Base-by-base conservation (phyloP, 2,888 invertebrate genomes). In the Drosophila nr. perissopoda region DNA sequence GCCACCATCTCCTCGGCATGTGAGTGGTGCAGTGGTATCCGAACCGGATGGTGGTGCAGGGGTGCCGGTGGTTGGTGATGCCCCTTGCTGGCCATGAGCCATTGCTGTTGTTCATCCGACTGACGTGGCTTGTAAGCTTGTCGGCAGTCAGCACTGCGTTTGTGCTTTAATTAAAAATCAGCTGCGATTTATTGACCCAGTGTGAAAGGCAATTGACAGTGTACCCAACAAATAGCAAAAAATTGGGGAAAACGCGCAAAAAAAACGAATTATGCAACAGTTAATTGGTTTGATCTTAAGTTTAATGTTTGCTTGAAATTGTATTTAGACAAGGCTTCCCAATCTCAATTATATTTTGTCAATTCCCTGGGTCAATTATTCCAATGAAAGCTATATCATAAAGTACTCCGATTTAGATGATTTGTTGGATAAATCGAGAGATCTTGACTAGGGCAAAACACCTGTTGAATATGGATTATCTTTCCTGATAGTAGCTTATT, bases 141-240 rank as follows among this genome's bases (percentile, higher is more conserved):
- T 62, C 75, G 61, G 84, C 84, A 82, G 36, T 54, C 45, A 25
- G 56, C 29, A 8, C 56, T 73, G 70, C 73, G 80, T 87, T 80
- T 69, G 81, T 81, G 65, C 79, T 67, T 84, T 84, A 84, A 84
- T 84, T 84, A 85, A 85, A 84, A 84, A 78, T 71, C 69, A 73
- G 53, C 79, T 59, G 69, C 84, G 64, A 78, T 82, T 71, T 82
- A 73, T 72, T 78, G 87, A 84, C 80, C 69, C 51, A 64, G 40
- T 60, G 73, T 78, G 16, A 72, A 81, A 84, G 66, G 69, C 73
- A 80, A 76, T 76, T 80, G 87, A 82, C 85, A 78, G 87, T 40
- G 66, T 54, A 65, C 68, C 73, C 76, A 75, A 58, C 72, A 82
- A 78, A 80, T 61, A 8, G 4, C 2, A 16, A 25, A 8, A 7